Base-by-base conservation (phyloP, 2,888 invertebrate species). In the Cotesia congregata region DNA sequence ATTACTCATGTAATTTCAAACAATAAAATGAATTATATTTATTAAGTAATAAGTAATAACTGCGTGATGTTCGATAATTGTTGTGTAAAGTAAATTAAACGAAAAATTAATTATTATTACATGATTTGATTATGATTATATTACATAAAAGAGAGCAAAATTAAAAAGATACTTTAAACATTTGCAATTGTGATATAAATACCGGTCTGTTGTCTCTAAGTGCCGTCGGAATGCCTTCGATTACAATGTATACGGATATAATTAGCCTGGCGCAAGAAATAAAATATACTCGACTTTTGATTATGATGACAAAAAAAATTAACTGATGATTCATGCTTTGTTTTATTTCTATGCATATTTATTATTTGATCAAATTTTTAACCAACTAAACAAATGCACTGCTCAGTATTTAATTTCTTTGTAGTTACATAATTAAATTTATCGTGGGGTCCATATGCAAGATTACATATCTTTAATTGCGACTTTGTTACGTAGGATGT, bases 381-480 rank as follows among this genome's bases (percentile, higher is more conserved):
- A 64, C 6, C 7, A 15, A 60, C 30, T 60, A 60, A 60, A n/a
- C 60, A 60, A 60, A 30, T 30, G 30, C 30, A 30, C 30, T 30
- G 30, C 3, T 30, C 30, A 30, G 30, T 30, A 30, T 30, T 30
- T 30, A 2, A 30, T 41, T 20, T 68, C 3, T 40, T 41, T 68
- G 17, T 17, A 5, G 68, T 68, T 68, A 68, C 41, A 41, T 68
- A 68, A 68, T 68, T 9, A 39, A 39, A 41, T 40, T 40, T 68
- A 9, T 17, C 17, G 20, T 41, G 70, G 69, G 70, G 69, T 77
- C 69, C 77, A 70, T 73, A 77, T 74, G 77, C 12, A 65, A 77
- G 73, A 77, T 77, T 60, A 64, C 64, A 69, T 77, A 65, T 69
- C 70, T 73, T 12, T 69, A 39, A 12, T 62, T 75, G 74, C 69